A percentile compares a stretch with the other conserved stretches of the same genome.
Conservation (phyloP, 2,888 invertebrate genomes). For the Listrodromus nycthemerus region DNA sequence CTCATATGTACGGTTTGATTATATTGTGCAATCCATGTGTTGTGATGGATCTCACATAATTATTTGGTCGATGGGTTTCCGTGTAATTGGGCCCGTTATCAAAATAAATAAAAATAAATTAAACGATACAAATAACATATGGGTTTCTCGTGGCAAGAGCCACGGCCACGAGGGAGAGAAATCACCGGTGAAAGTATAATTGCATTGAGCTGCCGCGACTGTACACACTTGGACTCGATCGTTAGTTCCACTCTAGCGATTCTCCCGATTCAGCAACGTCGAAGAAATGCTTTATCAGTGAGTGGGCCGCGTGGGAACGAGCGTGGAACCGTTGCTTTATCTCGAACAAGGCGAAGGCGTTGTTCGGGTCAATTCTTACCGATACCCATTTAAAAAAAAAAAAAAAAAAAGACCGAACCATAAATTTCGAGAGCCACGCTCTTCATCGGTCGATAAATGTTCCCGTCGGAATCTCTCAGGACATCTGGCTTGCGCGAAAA, state of each 20-base stretch:
- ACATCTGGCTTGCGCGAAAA: slow-evolving; percentile 57
- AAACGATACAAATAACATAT: neutral
- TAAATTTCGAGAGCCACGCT: slow-evolving; percentile 14
- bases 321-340: slow-evolving; percentile 26
- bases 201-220: slow-evolving; percentile 38
- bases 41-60: no score
- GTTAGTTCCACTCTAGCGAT: slow-evolving; percentile 64
- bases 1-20: no score
- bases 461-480: slow-evolving; percentile 18
- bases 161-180: slow-evolving; percentile 61
- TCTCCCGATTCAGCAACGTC: slow-evolving; percentile 28
- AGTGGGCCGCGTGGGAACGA: slow-evolving; percentile 51
- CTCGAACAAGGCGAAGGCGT: neutral
- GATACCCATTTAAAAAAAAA: neutral
- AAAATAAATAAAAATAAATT: neutral
- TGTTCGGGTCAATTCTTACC: neutral
- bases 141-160: slow-evolving; percentile 1
- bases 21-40: no score
- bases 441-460: slow-evolving; percentile 7
- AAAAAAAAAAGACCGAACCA: neutral
- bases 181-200: slow-evolving; percentile 61
- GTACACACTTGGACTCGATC: slow-evolving; percentile 12
- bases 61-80: no score
- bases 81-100: neutral
- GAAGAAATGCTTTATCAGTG: slow-evolving; percentile 57